Evolutionary conservation across 2,113 vertebrate species (phyloP).

Genomic region (Ciconia boyciana): DNA sequence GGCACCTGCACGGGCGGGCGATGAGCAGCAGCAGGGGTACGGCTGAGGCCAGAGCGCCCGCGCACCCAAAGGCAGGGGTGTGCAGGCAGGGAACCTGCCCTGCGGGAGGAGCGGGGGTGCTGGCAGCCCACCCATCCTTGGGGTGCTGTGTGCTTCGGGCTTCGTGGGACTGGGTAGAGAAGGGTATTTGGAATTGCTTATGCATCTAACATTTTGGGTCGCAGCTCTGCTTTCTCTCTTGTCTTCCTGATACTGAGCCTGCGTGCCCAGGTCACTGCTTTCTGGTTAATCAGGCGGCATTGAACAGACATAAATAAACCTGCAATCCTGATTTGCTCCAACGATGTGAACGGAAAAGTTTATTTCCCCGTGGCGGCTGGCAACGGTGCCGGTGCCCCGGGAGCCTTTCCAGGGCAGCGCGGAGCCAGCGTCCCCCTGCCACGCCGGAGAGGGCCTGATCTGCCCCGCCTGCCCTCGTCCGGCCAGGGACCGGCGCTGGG

Average conservation of each 20-base stretch:
- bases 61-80: not conserved
- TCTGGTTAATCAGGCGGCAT: accelerated
- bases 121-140: not conserved
- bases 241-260: accelerated
- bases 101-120: accelerated
- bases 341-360: accelerated
- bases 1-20: not conserved
- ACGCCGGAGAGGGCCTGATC: not conserved
- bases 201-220: accelerated
- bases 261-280: not conserved
- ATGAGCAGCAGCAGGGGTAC: not conserved
- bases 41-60: not conserved
- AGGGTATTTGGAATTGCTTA: not conserved
- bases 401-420: not conserved
- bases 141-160: too few relatives aligned
- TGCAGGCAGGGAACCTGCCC: not conserved
- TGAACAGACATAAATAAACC: not conserved
- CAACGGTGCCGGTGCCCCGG: not conserved
- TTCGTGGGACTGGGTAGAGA: not conserved
- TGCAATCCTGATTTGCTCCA: not conserved
- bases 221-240: not conserved
- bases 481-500: accelerated
- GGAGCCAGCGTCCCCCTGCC: not conserved
- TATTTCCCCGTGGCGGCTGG: accelerated
- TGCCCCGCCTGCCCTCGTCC: not conserved